Percentiles rank a stretch among this genome's conserved stretches.
Evolutionary conservation across 2,888 invertebrate genomes (phyloP).

Genomic region (Leucozona laternaria): DNA sequence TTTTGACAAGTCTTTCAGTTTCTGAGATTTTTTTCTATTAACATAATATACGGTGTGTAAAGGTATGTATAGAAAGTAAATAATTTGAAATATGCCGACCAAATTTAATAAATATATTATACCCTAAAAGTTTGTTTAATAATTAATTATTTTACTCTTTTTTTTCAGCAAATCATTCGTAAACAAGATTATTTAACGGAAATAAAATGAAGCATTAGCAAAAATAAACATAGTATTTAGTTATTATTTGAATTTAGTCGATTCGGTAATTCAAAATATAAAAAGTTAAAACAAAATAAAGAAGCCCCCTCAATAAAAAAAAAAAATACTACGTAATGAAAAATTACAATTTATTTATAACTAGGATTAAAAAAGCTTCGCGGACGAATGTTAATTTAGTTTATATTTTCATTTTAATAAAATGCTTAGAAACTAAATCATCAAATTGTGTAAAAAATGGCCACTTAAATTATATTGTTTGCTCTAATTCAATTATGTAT

Average conservation of each 20-base stretch:
- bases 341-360: constrained; percentile 76
- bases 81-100: constrained; percentile 62
- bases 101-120: constrained; percentile 21
- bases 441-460: constrained; percentile 64
- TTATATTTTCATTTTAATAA: constrained; percentile 48
- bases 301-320: constrained; percentile 48
- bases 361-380: constrained; percentile 55
- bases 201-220: constrained; percentile 55
- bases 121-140: neutral
- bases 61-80: neutral
- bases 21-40: no score
- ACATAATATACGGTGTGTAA: no score
- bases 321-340: constrained; percentile 73
- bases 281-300: constrained; percentile 23
- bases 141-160: neutral
- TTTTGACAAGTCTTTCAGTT: no score
- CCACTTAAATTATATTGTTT: constrained; percentile 59
- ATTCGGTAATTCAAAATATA: constrained; percentile 48
- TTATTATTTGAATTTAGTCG: constrained; percentile 53
- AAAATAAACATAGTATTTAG: constrained; percentile 67
- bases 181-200: constrained; percentile 50
- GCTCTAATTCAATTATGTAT: constrained; percentile 61
- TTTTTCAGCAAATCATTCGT: constrained; percentile 70
- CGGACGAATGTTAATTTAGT: constrained; percentile 62
- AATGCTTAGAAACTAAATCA: constrained; percentile 67